Conservation (phyloP, 1,140 invertebrate species). For the Rhopalosiphum maidis region DNA sequence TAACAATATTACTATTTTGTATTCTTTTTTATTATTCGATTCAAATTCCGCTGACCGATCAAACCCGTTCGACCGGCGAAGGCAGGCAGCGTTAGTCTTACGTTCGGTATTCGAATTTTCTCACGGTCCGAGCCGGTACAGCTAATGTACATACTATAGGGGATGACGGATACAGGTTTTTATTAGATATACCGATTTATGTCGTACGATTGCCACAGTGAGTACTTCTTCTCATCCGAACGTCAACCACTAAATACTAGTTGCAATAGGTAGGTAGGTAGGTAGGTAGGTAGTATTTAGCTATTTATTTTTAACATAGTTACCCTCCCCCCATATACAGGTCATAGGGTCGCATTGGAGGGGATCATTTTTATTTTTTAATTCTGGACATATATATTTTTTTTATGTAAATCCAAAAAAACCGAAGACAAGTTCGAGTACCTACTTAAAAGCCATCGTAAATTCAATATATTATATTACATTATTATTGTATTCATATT, state of each 20-base stretch:
- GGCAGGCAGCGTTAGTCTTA: background rate
- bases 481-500: no score
- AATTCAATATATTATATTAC: no score
- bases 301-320: background rate
- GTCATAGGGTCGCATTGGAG: background rate
- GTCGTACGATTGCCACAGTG: background rate
- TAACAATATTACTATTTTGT: background rate
- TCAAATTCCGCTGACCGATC: slow-evolving; percentile 6
- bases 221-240: background rate
- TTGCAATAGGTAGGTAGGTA: background rate
- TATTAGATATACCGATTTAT: background rate
- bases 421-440: no score
- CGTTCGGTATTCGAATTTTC: background rate
- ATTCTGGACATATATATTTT: no score
- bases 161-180: slow-evolving; percentile 39
- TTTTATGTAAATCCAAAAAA: no score
- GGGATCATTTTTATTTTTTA: no score
- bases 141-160: background rate
- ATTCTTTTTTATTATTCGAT: slow-evolving; percentile 3
- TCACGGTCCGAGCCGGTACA: slow-evolving; percentile 20
- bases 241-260: background rate
- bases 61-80: slow-evolving; percentile 43
- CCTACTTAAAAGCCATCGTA: no score
- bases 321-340: background rate
- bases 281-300: background rate